A percentile compares a stretch with the other conserved stretches of the same genome.
Conservation (phyloP, 1,140 invertebrate genomes). For the Cyclargus thomasi region DNA sequence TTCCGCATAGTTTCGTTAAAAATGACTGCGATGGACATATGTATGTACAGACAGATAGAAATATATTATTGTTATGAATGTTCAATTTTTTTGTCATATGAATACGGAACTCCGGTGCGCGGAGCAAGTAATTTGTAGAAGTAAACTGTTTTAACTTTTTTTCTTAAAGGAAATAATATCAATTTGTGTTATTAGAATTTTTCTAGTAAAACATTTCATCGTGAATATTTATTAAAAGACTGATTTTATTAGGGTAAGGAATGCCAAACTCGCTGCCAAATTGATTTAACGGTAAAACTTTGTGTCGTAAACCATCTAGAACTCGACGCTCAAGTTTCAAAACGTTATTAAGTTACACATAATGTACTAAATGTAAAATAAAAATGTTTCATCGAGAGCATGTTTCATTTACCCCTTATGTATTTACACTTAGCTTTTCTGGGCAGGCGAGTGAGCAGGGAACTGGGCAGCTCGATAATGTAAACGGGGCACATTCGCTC, state of each 20-base stretch:
- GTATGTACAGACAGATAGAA: too few relatives aligned
- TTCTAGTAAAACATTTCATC: not conserved
- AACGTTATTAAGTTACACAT: not conserved
- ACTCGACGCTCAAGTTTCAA: not conserved
- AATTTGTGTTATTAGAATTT: slow-evolving; percentile 11
- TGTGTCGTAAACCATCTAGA: not conserved
- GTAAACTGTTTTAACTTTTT: not conserved
- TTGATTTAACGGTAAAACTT: slow-evolving; percentile 4
- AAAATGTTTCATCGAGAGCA: not conserved
- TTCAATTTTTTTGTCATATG: too few relatives aligned
- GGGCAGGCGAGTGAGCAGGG: too few relatives aligned
- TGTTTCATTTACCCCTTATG: not conserved
- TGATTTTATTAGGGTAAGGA: slow-evolving; percentile 28
- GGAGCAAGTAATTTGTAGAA: too few relatives aligned
- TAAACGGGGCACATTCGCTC: too few relatives aligned
- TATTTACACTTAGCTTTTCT: too few relatives aligned
- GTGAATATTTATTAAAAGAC: slow-evolving; percentile 21
- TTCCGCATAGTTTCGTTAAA: too few relatives aligned
- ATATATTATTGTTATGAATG: too few relatives aligned
- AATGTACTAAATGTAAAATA: slow-evolving; percentile 6
- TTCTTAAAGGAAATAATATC: not conserved
- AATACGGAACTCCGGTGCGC: too few relatives aligned
- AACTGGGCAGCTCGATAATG: too few relatives aligned
- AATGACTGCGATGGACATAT: too few relatives aligned
- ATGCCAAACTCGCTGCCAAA: slow-evolving; percentile 20